These are phyloP conservation scores for Brachyptera putata DNA, from an alignment of 2,888 invertebrate genomes.

Conservation along the genomic window DNA sequence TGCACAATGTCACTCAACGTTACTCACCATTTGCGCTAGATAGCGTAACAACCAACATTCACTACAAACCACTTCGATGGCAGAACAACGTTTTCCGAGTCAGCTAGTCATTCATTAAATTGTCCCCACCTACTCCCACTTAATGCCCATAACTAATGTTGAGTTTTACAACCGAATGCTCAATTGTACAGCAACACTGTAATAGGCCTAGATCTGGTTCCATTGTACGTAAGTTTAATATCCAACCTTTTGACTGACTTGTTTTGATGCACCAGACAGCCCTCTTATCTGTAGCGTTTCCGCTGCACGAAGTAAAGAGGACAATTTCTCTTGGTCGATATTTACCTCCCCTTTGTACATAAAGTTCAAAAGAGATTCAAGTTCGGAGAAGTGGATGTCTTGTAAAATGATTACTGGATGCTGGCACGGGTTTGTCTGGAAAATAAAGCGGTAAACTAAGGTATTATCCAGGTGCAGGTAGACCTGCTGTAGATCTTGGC, in stretches of 20 bases:
- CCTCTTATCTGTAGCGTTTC: conserved; percentile 40
- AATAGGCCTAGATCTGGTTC: too few relatives aligned
- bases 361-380: conserved; percentile 39
- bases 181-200: too few relatives aligned
- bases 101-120: too few relatives aligned
- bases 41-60: too few relatives aligned
- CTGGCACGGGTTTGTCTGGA: conserved; percentile 67
- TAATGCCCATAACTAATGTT: too few relatives aligned
- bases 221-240: background rate
- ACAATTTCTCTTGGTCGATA: conserved; percentile 39
- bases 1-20: too few relatives aligned
- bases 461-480: background rate
- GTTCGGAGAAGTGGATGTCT: conserved; percentile 38
- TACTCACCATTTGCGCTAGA: too few relatives aligned
- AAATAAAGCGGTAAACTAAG: conserved; percentile 39
- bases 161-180: too few relatives aligned
- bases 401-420: conserved; percentile 45
- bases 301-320: conserved; percentile 38
- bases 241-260: conserved; percentile 34
- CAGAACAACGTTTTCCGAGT: too few relatives aligned
- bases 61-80: too few relatives aligned
- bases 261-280: conserved; percentile 36
- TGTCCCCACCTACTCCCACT: too few relatives aligned
- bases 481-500: background rate
- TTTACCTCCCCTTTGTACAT: conserved; percentile 41